phyloP scores from a whole-genome alignment of 2,113 vertebrate genomes.

The Antigone vipio region DNA sequence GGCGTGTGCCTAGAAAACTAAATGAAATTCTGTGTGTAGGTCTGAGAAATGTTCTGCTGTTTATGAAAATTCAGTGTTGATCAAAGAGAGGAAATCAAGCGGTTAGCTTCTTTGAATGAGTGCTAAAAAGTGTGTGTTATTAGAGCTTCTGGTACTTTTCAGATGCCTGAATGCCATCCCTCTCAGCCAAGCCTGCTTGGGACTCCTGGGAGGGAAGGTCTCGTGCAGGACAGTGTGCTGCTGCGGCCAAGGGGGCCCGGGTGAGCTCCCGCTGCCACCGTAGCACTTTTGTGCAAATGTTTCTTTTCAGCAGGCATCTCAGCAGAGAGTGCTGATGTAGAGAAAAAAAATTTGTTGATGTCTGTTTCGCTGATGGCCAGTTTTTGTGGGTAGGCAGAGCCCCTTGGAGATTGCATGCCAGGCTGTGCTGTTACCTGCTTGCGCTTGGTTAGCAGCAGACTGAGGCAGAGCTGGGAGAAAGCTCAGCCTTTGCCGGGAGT shows the following conservation, averaged over 20 bases:
- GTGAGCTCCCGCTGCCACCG: neutral
- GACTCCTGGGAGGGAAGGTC: neutral
- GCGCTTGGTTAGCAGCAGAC: neutral
- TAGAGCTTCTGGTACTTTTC: neutral
- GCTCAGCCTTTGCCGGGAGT: conserved; percentile 15
- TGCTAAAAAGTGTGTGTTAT: neutral
- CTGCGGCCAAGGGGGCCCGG: rapidly evolving
- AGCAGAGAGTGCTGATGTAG: neutral
- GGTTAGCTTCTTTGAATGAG: neutral
- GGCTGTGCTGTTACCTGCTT: neutral
- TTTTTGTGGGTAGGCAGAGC: neutral
- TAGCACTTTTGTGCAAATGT: neutral
- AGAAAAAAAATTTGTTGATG: neutral
- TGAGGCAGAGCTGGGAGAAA: neutral
- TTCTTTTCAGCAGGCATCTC: neutral
- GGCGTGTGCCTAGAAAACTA: neutral
- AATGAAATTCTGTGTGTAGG: neutral
- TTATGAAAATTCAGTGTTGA: neutral
- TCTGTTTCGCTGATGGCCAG: neutral
- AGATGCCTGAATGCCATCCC: neutral
- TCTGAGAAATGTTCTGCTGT: neutral
- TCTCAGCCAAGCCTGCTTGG: neutral
- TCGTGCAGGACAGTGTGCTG: rapidly evolving
- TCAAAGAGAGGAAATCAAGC: neutral
- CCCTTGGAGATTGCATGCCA: neutral